These are phyloP conservation scores for Enteromius paludinosus DNA, from an alignment of 2,797 vertebrate genomes.

Conservation along the genomic window DNA sequence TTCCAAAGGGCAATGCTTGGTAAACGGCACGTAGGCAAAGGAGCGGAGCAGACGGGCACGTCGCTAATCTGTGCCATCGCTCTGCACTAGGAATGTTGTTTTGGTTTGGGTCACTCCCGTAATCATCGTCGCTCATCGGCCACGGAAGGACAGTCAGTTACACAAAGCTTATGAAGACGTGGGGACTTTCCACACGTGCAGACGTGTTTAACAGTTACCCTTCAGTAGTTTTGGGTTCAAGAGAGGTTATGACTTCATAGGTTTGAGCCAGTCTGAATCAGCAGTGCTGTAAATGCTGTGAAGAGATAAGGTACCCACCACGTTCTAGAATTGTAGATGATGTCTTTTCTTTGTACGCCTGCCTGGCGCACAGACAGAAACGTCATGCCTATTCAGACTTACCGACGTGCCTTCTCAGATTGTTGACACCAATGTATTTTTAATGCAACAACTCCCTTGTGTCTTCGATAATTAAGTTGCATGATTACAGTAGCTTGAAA, in stretches of 20 bases:
- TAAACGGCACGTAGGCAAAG: constrained; percentile 62
- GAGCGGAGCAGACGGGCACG: constrained; percentile 44
- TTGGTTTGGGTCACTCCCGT: constrained; percentile 57
- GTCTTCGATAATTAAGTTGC: not conserved
- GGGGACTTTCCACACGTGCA: constrained; percentile 57
- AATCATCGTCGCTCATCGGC: constrained; percentile 59
- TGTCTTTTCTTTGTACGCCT: not conserved
- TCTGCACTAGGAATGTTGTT: constrained; percentile 63
- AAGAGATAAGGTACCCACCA: constrained; percentile 10
- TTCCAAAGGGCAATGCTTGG: constrained; percentile 50
- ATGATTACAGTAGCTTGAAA: not conserved
- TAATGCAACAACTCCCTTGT: not conserved
- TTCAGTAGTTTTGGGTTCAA: constrained; percentile 34
- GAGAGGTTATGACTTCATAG: constrained; percentile 45
- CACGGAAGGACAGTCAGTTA: constrained; percentile 39
- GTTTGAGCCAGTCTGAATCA: constrained; percentile 35
- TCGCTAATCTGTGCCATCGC: constrained; percentile 61
- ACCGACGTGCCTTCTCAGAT: not conserved
- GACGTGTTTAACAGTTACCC: constrained; percentile 49
- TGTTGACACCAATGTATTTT: not conserved
- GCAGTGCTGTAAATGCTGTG: constrained; percentile 4
- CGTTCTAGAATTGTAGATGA: constrained; percentile 1
- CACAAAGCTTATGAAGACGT: constrained; percentile 23
- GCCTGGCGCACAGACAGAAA: constrained; percentile 12
- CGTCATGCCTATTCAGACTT: constrained; percentile 1